Base-by-base conservation (phyloP, 2,797 vertebrate genomes). In the Rhinatrema bivittatum region DNA sequence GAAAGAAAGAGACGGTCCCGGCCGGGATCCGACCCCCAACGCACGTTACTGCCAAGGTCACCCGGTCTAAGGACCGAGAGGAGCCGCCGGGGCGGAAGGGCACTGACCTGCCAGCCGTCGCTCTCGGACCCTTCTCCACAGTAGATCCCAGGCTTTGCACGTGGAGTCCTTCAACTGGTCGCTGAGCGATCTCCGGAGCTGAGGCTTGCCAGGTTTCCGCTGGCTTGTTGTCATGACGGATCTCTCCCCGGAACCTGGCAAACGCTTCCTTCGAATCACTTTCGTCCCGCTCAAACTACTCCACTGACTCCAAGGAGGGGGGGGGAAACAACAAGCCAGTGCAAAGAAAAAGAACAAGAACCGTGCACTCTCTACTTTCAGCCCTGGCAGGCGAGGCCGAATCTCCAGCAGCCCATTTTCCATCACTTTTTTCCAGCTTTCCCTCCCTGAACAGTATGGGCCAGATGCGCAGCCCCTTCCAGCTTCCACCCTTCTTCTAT, bases 51-150 rank as follows among this genome's bases (percentile, higher is more conserved):
- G n/a, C n/a, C n/a, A n/a, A n/a, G n/a, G n/a, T n/a, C n/a, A n/a
- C n/a, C n/a, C n/a, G n/a, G n/a, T n/a, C n/a, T n/a, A n/a, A n/a
- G n/a, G n/a, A n/a, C n/a, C n/a, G n/a, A n/a, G n/a, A n/a, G n/a
- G n/a, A n/a, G n/a, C n/a, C n/a, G n/a, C n/a, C n/a, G n/a, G n/a
- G n/a, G 10, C 22, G 24, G 36, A 13, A 5, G 39, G 41, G 13
- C 32, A 89, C 91, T 78, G 81, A 94, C 92, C 92, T 93, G 91
- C 85, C 61, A 92, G 82, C 19, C 88, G 79, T 46, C 85, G 77
- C 70, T 92, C 91, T 10, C 92, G 73, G 63, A 92, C 84, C 49
- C 81, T 91, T 57, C 49, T 91, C 91, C 92, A 91, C 35, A 95
- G 84, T 64, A 90, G 68, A 60, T 86, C 88, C 92, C 92, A 93